Evolutionary conservation across 2,113 vertebrate genomes (phyloP).

Genomic region (Gulo gulo): DNA sequence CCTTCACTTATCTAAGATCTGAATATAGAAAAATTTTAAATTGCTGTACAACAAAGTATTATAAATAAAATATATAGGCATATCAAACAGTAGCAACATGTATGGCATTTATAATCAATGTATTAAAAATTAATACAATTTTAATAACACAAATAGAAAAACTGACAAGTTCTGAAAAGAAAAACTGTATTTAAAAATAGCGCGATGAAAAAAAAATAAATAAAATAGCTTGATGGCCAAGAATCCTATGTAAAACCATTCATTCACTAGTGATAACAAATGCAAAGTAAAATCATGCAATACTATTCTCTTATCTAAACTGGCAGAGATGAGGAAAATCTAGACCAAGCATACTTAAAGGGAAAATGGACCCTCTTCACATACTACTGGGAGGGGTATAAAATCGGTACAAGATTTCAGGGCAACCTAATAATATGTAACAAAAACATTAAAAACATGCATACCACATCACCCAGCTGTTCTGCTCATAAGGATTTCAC

Average conservation of each 20-base stretch:
- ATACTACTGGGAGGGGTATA: not conserved
- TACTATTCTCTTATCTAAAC: not conserved
- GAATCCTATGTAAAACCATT: not conserved
- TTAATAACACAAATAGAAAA: not conserved
- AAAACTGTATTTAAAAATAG: not conserved
- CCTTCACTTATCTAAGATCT: not conserved
- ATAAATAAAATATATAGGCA: not conserved
- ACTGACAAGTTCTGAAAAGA: not conserved
- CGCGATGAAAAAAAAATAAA: not conserved
- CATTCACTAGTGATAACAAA: not conserved
- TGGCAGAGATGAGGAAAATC: not conserved
- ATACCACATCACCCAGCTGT: not conserved
- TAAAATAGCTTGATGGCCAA: not conserved
- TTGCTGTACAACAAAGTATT: not conserved
- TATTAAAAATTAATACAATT: not conserved
- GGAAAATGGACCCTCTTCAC: not conserved
- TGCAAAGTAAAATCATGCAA: not conserved
- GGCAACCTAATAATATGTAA: not conserved
- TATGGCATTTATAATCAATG: not conserved
- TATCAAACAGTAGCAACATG: not conserved
- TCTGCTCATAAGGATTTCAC: not conserved
- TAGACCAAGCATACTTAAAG: not conserved
- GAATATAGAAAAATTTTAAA: not conserved
- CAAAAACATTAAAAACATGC: not conserved
- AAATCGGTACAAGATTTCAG: not conserved